A percentile compares a stretch with the other conserved stretches of the same genome.
Conservation (phyloP, 2,888 invertebrate genomes). For the Gastracanthus pulcherrimus region DNA sequence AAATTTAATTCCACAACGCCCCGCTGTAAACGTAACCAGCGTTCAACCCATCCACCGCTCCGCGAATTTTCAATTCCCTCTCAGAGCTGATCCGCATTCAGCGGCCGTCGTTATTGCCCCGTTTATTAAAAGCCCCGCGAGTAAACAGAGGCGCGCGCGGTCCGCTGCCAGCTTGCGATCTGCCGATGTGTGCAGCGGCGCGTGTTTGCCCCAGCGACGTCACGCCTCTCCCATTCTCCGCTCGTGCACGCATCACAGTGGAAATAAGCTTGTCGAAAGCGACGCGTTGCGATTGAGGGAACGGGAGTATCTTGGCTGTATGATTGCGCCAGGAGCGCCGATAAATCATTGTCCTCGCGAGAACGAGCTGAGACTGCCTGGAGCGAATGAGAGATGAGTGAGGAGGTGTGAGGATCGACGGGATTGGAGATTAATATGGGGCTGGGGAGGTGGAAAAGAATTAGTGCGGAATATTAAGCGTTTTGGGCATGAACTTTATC, state of each 20-base stretch:
- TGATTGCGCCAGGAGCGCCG: background rate
- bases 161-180: background rate
- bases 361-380: background rate
- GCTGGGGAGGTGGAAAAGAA: constrained; percentile 3
- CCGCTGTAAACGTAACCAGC: background rate
- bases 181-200: background rate
- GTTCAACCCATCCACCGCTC: too few relatives aligned
- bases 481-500: background rate
- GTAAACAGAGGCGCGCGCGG: constrained; percentile 7
- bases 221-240: constrained; percentile 18
- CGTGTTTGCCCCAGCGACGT: constrained; percentile 12
- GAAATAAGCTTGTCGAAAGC: constrained; percentile 11
- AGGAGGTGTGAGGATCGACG: background rate
- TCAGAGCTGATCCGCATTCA: background rate
- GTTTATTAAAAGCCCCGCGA: constrained; percentile 45
- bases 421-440: background rate
- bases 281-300: constrained; percentile 8
- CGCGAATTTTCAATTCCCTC: background rate
- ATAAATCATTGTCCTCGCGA: constrained; percentile 15
- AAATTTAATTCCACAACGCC: background rate
- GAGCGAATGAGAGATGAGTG: background rate
- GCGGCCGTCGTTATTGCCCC: constrained; percentile 7
- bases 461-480: background rate
- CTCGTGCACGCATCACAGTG: too few relatives aligned
- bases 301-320: background rate